Base-by-base conservation (phyloP, 2,113 vertebrate species). In the Myotis yumanensis region DNA sequence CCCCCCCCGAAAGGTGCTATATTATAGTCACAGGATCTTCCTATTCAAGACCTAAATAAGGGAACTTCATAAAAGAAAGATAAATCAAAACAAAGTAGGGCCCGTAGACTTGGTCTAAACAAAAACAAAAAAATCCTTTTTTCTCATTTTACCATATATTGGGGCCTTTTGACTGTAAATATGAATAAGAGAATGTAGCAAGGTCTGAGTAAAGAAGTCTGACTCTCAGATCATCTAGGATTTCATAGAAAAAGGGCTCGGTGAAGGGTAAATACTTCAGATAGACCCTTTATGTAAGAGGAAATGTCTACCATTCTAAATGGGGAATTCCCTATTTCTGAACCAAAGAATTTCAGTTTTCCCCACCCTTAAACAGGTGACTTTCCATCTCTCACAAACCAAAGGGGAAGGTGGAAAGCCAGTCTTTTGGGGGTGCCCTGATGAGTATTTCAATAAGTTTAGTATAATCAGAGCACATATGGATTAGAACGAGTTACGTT, bases 341-440 rank as follows among this genome's bases (percentile, higher is more conserved):
- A 98, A 97, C 90, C 95, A 97, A 89, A 88, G 85, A 97, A 77
- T 92, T 96, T 95, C 90, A 96, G 37, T 68, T 81, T 66, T 35
- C 25, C 62, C 81, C 28, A 22, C 54, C 87, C 80, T 95, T 90
- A 69, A 75, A 89, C 95, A 98, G 96, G 92, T 90, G 71, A 75
- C 84, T 28, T 96, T 97, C 92, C 91, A 97, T 95, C 84, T 77
- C 86, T 97, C 90, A 96, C 94, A 97, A 96, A 95, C 90, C 90
- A 97, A 97, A 96, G 90, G 84, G 75, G 89, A 92, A 95, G 85
- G 92, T 91, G 95, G 96, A 96, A 98, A 95, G 91, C 79, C 54
- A 87, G 66, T 59, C 94, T 95, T 96, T 94, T 11, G 75, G 95
- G 95, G 77, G 75, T 28, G 52, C 91, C 66, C 94, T 95, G 75